Conservation (phyloP, 2,888 invertebrate genomes). For the Thera obeliscata region DNA sequence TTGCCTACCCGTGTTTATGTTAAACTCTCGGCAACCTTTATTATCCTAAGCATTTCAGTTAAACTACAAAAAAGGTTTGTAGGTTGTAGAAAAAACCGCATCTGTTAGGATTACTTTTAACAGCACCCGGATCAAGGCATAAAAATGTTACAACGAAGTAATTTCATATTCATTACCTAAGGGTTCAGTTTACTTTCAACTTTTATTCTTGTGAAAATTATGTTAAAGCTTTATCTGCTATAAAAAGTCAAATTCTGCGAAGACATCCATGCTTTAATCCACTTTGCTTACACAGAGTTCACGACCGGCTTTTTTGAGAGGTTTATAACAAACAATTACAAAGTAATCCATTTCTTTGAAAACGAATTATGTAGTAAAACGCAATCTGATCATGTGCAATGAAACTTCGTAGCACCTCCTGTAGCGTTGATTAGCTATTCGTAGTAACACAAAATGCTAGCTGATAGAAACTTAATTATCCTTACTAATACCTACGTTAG, state of each 20-base stretch:
- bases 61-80: constrained; percentile 1
- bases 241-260: constrained; percentile 49
- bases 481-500: too few species aligned
- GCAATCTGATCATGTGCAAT: too few species aligned
- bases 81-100: constrained; percentile 15
- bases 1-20: background rate
- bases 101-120: constrained; percentile 36
- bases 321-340: constrained; percentile 21
- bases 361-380: background rate
- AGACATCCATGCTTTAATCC: constrained; percentile 47
- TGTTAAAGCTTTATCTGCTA: constrained; percentile 51
- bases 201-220: constrained; percentile 53
- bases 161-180: constrained; percentile 53
- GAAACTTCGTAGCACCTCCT: too few species aligned
- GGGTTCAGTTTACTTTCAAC: constrained; percentile 50
- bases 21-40: background rate
- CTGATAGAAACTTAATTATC: too few species aligned
- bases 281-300: constrained; percentile 43
- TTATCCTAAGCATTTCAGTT: background rate
- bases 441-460: too few species aligned
- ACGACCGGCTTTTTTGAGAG: constrained; percentile 18
- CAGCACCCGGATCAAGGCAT: constrained; percentile 43
- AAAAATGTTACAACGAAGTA: constrained; percentile 50
- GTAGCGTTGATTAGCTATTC: too few species aligned
- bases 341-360: constrained; percentile 13